Conservation (phyloP, 1,140 invertebrate species). For the Drosophila novamexicana region DNA sequence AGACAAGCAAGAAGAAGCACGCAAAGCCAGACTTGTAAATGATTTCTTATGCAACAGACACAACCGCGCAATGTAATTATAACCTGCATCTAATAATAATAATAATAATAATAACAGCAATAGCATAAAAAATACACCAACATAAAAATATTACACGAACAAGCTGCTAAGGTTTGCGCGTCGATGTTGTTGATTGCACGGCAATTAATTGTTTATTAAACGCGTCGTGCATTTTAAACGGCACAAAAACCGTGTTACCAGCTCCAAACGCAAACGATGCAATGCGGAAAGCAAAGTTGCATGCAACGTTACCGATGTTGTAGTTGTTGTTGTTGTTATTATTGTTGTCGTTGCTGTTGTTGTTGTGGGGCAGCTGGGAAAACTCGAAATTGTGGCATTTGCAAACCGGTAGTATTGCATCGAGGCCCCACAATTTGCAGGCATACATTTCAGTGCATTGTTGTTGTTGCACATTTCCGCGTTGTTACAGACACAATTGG, state of each 20-base stretch:
- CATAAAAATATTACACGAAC: conserved; percentile 12
- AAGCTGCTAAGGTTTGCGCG: conserved; percentile 15
- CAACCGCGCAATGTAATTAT: conserved; percentile 58
- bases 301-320: conserved; percentile 25
- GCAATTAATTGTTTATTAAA: conserved; percentile 80
- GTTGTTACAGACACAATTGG: conserved; percentile 48
- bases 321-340: conserved; percentile 35
- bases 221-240: conserved; percentile 56
- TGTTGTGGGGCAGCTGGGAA: conserved; percentile 65
- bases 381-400: conserved; percentile 69
- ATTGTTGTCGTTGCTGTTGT: conserved; percentile 29
- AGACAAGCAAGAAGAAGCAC: conserved; percentile 47
- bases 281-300: conserved; percentile 74
- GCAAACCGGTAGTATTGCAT: conserved; percentile 74
- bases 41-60: conserved; percentile 58
- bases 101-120: conserved; percentile 2
- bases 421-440: conserved; percentile 51
- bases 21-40: conserved; percentile 59
- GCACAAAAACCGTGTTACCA: conserved; percentile 68
- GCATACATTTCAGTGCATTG: conserved; percentile 38
- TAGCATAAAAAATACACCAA: conserved; percentile 13
- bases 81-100: conserved; percentile 39
- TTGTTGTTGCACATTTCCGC: conserved; percentile 63
- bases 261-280: conserved; percentile 43
- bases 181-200: conserved; percentile 61